A percentile compares a stretch with the other conserved stretches of the same genome.
phyloP scores from a whole-genome alignment of 2,888 invertebrate genomes.

The Rhopalosiphum nymphaeae region DNA sequence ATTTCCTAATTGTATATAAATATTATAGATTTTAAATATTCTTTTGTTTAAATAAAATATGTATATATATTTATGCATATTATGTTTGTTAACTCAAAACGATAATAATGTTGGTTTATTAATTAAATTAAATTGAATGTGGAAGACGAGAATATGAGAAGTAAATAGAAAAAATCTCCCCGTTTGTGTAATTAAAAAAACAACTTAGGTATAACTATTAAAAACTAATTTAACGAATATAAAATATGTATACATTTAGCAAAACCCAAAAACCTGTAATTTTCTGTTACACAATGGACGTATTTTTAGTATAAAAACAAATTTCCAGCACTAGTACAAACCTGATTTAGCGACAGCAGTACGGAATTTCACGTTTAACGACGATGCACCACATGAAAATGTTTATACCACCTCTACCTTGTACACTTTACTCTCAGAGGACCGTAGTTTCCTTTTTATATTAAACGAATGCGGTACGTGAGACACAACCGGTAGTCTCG shows the following conservation, averaged over 20 bases:
- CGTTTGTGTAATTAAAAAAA: background rate
- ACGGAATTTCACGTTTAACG: constrained; percentile 35
- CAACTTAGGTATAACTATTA: background rate
- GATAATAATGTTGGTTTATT: background rate
- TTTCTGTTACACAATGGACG: background rate
- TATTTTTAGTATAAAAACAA: background rate
- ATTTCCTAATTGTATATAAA: too few species aligned
- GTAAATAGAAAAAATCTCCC: background rate
- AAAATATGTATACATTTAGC: background rate
- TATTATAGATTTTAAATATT: too few species aligned
- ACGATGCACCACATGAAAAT: constrained; percentile 35
- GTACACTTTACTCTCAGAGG: background rate
- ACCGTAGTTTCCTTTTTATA: constrained; percentile 53
- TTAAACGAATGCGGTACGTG: constrained; percentile 56
- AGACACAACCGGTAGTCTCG: constrained; percentile 46
- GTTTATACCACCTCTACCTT: constrained; percentile 1
- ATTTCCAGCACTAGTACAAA: background rate
- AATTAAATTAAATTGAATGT: background rate
- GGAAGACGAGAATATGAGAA: background rate
- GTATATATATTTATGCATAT: too few species aligned
- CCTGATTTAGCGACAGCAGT: background rate
- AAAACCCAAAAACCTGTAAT: background rate
- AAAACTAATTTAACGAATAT: constrained; percentile 1
- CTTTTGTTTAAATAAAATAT: too few species aligned
- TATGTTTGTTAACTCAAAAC: background rate